Base-by-base conservation (phyloP, 1,140 invertebrate genomes). In the Tetraneura akinire region DNA sequence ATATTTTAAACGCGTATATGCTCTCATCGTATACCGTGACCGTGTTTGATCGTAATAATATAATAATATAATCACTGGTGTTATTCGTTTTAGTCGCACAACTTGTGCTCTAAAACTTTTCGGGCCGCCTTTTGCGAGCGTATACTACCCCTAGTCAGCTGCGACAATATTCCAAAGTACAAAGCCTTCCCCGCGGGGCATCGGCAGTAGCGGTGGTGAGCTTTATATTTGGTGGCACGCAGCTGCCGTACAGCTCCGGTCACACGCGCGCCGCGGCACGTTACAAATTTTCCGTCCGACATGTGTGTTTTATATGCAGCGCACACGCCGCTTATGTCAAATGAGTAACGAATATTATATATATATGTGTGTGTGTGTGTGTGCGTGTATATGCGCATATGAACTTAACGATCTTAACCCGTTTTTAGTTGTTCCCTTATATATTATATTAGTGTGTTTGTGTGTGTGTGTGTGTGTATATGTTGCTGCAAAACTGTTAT, bases 241-340 rank as follows among this genome's bases (percentile, higher is more conserved):
- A 68, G 66, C 66, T 68, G 66, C 37, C 21, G 42, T 32, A 23
- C 66, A 32, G 64, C 32, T 66, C 18, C 62, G 62, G 62, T 66
- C 62, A 66, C 62, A 66, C 32, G 62, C 62, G 62, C 32, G 18
- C 37, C 16, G 21, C 37, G 66, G 66, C 66, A 68, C 66, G 66
- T 68, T 68, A 68, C 66, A 14, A 68, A 47, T 47, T 68, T 68
- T 47, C 66, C 42, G 37, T 68, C 66, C 66, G 66, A 47, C 66
- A 68, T 26, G 66, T 68, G 66, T 68, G 66, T 68, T 68, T 68
- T 68, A 68, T 68, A 47, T 47, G 64, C 64, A 32, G 64, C n/a
- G 66, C 66, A 47, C 66, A 68, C 42, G 66, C 66, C 37, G 66
- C 42, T 68, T 16, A 26, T 16, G 66, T 68, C 66, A 45, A 68